Evolutionary conservation across 2,113 vertebrate species (phyloP).

Genomic region (Cacatua alba): DNA sequence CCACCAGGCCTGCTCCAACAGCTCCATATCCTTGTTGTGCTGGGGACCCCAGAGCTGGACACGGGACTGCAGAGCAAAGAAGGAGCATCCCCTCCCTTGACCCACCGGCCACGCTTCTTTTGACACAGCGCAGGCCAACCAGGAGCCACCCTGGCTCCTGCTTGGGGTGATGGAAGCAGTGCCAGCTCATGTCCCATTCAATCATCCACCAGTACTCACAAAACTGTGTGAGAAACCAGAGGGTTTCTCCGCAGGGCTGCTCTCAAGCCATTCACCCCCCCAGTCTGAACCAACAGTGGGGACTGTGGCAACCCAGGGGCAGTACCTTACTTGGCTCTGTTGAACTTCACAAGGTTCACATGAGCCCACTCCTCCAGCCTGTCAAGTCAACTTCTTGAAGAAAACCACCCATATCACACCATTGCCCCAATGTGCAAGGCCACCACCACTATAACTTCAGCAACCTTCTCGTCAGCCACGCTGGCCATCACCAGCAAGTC

Average conservation of each 20-base stretch:
- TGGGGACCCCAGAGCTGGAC: background rate
- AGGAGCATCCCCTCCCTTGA: background rate
- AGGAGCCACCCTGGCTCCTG: background rate
- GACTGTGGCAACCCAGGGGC: accelerated
- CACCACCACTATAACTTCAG: background rate
- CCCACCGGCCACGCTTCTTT: background rate
- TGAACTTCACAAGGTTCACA: background rate
- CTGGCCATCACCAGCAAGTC: background rate
- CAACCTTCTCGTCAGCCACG: background rate
- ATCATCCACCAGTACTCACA: background rate
- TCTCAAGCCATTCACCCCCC: background rate
- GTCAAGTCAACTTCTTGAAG: background rate
- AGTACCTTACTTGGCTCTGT: background rate
- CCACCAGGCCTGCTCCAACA: background rate
- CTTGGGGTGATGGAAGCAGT: background rate
- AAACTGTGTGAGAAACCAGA: background rate
- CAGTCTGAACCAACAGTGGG: accelerated
- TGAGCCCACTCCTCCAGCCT: background rate
- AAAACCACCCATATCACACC: background rate
- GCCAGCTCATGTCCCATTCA: background rate
- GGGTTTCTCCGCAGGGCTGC: background rate
- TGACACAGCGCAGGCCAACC: background rate
- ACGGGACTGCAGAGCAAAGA: background rate
- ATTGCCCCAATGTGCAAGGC: background rate
- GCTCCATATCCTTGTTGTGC: background rate